Evolutionary conservation across 2,113 vertebrate genomes (phyloP).

Genomic region (Tachycineta bicolor): DNA sequence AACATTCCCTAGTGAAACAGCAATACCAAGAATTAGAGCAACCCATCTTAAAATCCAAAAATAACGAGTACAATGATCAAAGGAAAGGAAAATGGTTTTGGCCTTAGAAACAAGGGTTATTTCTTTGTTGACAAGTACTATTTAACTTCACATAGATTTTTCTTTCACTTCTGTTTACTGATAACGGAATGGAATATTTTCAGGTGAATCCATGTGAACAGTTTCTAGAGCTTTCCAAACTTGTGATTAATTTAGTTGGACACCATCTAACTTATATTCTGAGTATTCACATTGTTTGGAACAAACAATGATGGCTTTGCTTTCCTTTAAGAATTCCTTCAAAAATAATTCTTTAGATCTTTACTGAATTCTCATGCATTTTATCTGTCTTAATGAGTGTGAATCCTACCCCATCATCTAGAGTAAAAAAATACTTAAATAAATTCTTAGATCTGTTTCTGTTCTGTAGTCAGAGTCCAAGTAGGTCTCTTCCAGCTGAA

Average conservation of each 20-base stretch:
- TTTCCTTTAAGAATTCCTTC: neutral
- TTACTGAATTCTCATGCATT: neutral
- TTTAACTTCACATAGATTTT: neutral
- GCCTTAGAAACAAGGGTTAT: neutral
- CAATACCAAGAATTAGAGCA: neutral
- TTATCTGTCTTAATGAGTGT: neutral
- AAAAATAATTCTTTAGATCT: neutral
- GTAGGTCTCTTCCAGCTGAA: neutral
- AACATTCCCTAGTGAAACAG: neutral
- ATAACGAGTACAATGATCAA: neutral
- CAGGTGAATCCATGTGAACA: neutral
- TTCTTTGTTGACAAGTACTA: neutral
- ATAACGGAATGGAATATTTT: neutral
- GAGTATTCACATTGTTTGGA: neutral
- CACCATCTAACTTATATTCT: neutral
- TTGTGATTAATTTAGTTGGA: neutral
- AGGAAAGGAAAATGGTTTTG: neutral
- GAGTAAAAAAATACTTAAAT: neutral
- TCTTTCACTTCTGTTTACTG: neutral
- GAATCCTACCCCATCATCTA: neutral
- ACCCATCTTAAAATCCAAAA: neutral
- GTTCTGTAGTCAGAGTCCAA: no score
- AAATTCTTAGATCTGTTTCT: neutral
- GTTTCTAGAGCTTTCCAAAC: neutral
- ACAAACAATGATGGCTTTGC: neutral